Base-by-base conservation (phyloP, 2,113 vertebrate species). In the Cryptomyrus ogoouensis region DNA sequence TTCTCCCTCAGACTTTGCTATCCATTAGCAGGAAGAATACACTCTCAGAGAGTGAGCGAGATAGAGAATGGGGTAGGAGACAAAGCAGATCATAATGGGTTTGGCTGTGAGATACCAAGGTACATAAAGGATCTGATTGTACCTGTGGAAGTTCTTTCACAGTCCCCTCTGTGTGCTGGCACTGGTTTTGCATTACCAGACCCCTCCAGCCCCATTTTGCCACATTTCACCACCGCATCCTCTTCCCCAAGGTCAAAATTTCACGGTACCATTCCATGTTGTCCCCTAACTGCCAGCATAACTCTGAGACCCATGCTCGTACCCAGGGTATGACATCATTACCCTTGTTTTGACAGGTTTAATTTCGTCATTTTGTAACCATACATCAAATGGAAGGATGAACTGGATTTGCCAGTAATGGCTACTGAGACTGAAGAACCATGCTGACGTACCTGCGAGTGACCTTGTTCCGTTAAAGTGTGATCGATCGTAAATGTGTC, bases 341-440 rank as follows among this genome's bases (percentile, higher is more conserved):
- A 95, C 94, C 95, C 94, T 96, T 96, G 95, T 95, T 96, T 94
- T 96, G 96, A 95, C 95, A 96, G 95, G 93, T 95, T 94, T 96
- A 94, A 95, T 94, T 95, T 94, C 92, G 93, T 93, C 93, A 93
- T 94, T 92, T 92, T 93, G 93, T 93, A 95, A 92, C 93, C 94
- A 94, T 95, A 93, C 94, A 95, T 96, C 94, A 94, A 92, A 70
- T 93, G 95, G 94, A 96, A 85, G 94, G 93, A 44, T 88, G 56
- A 27, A 39, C 31, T 66, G 35, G 87, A 62, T 56, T 88, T 9
- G 10, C 31, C 52, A 44, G 35, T 88, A 88, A 66, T 62, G 53
- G 35, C 53, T 5, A 24, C 19, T 24, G 87, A 44, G 87, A 62
- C 19, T 42, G 35, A 2, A 19, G 87, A 88, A 6, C 21, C 39